Base-by-base conservation (phyloP, 1,140 invertebrate genomes). In the Diabrotica virgifera region DNA sequence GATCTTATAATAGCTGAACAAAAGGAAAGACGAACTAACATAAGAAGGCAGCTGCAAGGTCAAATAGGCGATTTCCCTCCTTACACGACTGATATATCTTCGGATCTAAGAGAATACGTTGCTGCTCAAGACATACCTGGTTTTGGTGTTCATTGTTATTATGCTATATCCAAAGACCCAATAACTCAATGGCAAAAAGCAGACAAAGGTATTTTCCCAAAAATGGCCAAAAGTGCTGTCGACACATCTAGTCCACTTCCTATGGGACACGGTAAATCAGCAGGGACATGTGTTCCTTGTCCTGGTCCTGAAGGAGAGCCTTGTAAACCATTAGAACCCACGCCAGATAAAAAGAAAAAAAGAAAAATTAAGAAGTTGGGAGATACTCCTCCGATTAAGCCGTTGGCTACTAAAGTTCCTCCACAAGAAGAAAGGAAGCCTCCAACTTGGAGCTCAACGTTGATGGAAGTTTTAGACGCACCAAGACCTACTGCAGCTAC, bases 141-240 rank as follows among this genome's bases (percentile, higher is more conserved):
- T 60, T 80, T 80, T 60, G 79, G 79, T 4, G 70, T 77, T 13
- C 79, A 80, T 50, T 76, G 70, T 8, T 80, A 75, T 64, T 80
- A 78, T 56, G 79, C 79, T 6, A 68, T 79, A 11, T 80, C 79
- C 8, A 77, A 69, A n/a, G 72, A 78, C 59, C 77, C 78, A 5
- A 57, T 80, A 9, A 65, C 65, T n/a, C 70, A 66, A 7, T 80
- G 78, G 78, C 67, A 76, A 24, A 68, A 72, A 36, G 46, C 72
- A 5, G 72, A 78, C n/a, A 68, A 69, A 60, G 76, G 70, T n/a
- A 60, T 77, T 24, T 63, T 77, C 12, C 74, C 76, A 3, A 76
- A 73, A 74, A 65, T 64, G 13, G 64, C 62, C 7, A 70, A 59
- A 52, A 70, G 69, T 65, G 64, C 63, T 6, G 66, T 68, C 35